Evolutionary conservation across 2,888 invertebrate genomes (phyloP).

Genomic region (Leptopilina myrica): DNA sequence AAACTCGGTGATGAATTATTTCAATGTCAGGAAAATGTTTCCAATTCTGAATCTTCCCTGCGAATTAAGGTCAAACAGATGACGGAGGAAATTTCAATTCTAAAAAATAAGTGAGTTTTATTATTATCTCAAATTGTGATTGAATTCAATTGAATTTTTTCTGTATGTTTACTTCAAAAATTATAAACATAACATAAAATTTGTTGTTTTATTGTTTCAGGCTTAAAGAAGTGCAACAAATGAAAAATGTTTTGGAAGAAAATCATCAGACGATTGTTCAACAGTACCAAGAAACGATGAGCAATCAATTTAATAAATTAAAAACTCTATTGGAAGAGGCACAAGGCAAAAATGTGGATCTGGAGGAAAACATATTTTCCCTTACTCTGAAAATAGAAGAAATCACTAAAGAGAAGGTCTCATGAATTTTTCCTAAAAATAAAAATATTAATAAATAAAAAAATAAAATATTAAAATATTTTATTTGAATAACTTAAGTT

Average conservation of each 20-base stretch:
- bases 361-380: slow-evolving; percentile 59
- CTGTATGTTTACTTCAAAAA: no score
- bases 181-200: no score
- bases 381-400: slow-evolving; percentile 62
- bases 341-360: slow-evolving; percentile 54
- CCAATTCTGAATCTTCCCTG: slow-evolving; percentile 47
- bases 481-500: no score
- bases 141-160: neutral
- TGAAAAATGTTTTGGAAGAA: slow-evolving; percentile 58
- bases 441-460: no score
- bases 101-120: slow-evolving; percentile 59
- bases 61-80: slow-evolving; percentile 54
- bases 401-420: slow-evolving; percentile 62
- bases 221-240: slow-evolving; percentile 60
- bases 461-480: no score
- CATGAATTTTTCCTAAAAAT: neutral
- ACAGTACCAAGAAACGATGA: slow-evolving; percentile 59
- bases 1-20: slow-evolving; percentile 54
- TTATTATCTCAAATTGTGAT: neutral
- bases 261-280: slow-evolving; percentile 60
- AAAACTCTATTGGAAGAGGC: slow-evolving; percentile 58
- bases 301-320: slow-evolving; percentile 57
- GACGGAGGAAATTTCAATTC: slow-evolving; percentile 53
- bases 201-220: slow-evolving; percentile 47
- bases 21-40: slow-evolving; percentile 45